Percentiles rank a stretch among this genome's conserved stretches.
Conservation (phyloP, 2,797 vertebrate species). For the Schizopygopsis malacanthus region DNA sequence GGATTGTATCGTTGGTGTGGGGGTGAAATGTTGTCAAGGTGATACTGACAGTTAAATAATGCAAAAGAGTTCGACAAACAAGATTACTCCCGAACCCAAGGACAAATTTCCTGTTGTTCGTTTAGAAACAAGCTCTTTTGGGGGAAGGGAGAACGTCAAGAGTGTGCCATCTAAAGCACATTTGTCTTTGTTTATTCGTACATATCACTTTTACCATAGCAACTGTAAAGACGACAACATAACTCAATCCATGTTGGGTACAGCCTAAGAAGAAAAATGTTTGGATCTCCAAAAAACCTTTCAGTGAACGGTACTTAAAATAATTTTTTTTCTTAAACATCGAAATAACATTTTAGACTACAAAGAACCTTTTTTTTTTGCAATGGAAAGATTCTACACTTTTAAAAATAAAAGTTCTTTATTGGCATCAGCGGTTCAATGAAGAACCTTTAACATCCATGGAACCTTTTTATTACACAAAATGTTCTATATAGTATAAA, state of each 20-base stretch:
- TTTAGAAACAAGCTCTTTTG: slow-evolving; percentile 1
- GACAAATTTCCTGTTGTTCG: slow-evolving; percentile 5
- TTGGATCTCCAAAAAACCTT: not conserved
- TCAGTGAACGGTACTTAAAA: not conserved
- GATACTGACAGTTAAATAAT: slow-evolving; percentile 72
- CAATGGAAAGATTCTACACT: not conserved
- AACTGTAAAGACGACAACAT: not conserved
- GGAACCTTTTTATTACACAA: not conserved
- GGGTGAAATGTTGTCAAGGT: slow-evolving; percentile 72
- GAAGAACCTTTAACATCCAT: not conserved
- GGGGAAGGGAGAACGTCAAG: not conserved
- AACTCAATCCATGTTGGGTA: not conserved
- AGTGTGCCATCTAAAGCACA: not conserved
- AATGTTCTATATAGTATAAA: not conserved
- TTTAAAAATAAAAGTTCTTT: not conserved
- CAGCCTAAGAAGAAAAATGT: not conserved
- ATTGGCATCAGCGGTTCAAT: not conserved
- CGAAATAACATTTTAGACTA: not conserved
- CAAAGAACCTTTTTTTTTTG: not conserved
- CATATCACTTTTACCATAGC: not conserved
- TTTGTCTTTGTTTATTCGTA: slow-evolving; percentile 1
- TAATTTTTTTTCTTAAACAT: not conserved
- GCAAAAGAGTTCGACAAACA: slow-evolving; percentile 67
- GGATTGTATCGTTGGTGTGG: slow-evolving; percentile 64
- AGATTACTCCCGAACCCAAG: slow-evolving; percentile 29